Percentiles rank a stretch among this genome's conserved stretches.
These are phyloP conservation scores for Mimachlamys varia DNA, from an alignment of 2,888 invertebrate genomes.

Conservation along the genomic window DNA sequence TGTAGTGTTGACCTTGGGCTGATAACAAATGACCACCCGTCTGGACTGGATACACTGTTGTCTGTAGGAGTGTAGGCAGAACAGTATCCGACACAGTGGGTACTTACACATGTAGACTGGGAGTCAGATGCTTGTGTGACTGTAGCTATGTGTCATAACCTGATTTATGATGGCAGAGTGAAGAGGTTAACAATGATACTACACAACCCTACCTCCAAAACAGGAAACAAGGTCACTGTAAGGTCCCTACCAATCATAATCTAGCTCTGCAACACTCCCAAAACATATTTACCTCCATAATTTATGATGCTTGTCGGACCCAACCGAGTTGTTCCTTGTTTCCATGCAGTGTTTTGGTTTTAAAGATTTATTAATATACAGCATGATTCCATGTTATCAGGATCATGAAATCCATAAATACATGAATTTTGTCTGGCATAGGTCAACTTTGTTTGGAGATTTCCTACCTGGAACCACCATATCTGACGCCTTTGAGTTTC, in stretches of 20 bases:
- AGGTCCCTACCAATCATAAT: neutral
- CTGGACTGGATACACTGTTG: neutral
- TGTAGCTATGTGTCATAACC: constrained; percentile 3
- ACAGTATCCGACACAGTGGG: neutral
- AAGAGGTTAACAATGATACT: constrained; percentile 20
- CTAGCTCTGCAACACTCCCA: neutral
- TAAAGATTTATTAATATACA: neutral
- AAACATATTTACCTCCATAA: neutral
- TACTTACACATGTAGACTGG: neutral
- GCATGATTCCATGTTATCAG: constrained; percentile 1
- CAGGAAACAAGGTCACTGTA: neutral
- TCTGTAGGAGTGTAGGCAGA: neutral
- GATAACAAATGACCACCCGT: neutral
- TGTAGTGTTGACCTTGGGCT: too few relatives aligned
- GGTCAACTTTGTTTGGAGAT: too few relatives aligned
- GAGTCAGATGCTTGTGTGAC: neutral
- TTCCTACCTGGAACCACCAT: neutral
- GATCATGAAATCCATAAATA: neutral
- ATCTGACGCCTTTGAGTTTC: neutral
- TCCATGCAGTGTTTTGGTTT: neutral
- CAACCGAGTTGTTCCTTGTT: neutral
- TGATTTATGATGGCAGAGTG: constrained; percentile 28
- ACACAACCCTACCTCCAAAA: constrained; percentile 15
- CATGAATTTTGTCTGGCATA: neutral
- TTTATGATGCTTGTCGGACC: neutral